These are phyloP conservation scores for Cinclus mexicanus DNA, from an alignment of 2,113 vertebrate species.

Conservation along the genomic window DNA sequence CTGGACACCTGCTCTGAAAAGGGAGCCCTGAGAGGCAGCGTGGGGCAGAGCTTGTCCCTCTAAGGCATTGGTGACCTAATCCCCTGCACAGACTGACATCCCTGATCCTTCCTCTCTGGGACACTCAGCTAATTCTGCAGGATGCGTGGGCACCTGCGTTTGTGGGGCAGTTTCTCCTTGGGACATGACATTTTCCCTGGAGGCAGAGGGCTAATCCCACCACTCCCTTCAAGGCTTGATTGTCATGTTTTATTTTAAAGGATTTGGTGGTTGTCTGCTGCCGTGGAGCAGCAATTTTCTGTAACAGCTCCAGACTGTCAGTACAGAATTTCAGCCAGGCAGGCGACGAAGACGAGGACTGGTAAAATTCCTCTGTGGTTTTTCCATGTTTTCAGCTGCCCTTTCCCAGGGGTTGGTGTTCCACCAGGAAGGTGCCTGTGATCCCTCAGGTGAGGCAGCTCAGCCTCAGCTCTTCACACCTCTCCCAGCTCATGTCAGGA, in stretches of 20 bases:
- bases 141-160: neutral
- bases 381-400: neutral
- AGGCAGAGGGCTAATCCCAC: neutral
- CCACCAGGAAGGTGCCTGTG: neutral
- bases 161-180: constrained; percentile 29
- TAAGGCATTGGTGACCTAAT: neutral
- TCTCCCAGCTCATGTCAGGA: neutral
- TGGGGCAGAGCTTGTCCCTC: neutral
- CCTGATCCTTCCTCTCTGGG: constrained; percentile 32
- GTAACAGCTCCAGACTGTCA: constrained; percentile 28
- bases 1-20: neutral
- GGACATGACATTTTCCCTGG: neutral
- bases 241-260: neutral
- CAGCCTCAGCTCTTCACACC: neutral
- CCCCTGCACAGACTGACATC: constrained; percentile 3
- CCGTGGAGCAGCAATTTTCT: neutral
- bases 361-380: neutral
- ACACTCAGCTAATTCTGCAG: neutral
- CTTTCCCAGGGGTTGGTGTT: neutral
- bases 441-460: neutral
- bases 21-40: neutral
- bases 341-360: neutral
- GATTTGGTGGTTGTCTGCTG: neutral
- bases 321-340: neutral
- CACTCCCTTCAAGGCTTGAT: neutral